Evolutionary conservation across 1,140 invertebrate species (phyloP), one percentile per base, ranked within the genome.

Genomic region (Eciton burchellii): DNA sequence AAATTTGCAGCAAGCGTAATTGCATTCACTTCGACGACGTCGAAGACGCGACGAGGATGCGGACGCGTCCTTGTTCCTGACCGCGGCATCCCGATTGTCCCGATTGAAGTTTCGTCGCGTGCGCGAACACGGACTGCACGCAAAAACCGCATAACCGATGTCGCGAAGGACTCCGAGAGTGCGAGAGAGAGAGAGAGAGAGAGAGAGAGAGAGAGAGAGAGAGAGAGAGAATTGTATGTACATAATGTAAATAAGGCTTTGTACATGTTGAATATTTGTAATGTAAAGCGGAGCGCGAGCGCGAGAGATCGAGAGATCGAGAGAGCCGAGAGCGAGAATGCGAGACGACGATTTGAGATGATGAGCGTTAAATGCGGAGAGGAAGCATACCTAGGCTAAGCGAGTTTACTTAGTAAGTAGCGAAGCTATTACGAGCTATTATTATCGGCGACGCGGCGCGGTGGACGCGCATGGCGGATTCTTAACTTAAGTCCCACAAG

Each of bases 191-290:
- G 6, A 35, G 35, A 35, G 35, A 35, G 35, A 35, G 6, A 89
- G 52, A 65, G 73, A 76, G 26, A 35, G 57, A 49, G 73, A 2
- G 35, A 35, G 35, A 35, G 35, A 35, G 35, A 35, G 6, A 35
- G 35, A 35, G 35, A 35, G 35, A 35, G 6, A 89, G 52, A 65
- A 49, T 26, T 21, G 73, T 71, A 52, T 94, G 93, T 94, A 94
- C 73, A 94, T 94, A 94, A 89, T 94, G 93, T 94, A 94, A 89
- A 94, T 94, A 94, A 49, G 89, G 91, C 92, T 93, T 94, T 94
- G 92, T 94, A 94, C 92, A 94, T 94, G 93, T 94, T 93, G 91
- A 93, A 93, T 91, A 93, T 90, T 93, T 93, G 89, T 93, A 92
- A 92, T 92, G 91, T 93, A 92, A 93, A 92, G 60, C 90, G 91